Conservation (phyloP, 2,113 vertebrate species). For the Emydocephalus ijimae region DNA sequence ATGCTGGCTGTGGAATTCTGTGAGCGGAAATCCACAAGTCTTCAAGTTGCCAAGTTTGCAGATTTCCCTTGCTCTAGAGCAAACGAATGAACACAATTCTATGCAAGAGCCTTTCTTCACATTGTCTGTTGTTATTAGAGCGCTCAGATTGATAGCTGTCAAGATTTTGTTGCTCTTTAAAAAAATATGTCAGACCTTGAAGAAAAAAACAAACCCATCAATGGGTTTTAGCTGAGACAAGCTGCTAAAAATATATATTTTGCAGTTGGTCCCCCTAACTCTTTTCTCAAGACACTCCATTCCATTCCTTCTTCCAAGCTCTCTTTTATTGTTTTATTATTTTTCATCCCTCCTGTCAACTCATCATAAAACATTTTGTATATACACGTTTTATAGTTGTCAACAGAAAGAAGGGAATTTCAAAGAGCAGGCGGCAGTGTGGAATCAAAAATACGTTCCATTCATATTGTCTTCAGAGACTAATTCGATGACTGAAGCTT, state of each 20-base stretch:
- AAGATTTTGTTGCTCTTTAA: not conserved
- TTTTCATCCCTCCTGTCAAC: not conserved
- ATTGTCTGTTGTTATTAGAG: not conserved
- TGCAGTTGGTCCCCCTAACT: not conserved
- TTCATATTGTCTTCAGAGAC: no score
- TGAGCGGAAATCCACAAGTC: no score
- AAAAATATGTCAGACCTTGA: not conserved
- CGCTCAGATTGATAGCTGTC: not conserved
- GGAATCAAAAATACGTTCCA: no score
- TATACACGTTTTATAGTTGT: no score
- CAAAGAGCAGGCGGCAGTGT: no score
- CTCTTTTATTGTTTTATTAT: not conserved
- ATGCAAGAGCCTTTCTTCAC: not conserved
- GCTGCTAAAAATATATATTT: not conserved
- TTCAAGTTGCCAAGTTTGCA: not conserved
- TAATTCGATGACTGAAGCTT: no score
- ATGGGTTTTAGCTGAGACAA: not conserved
- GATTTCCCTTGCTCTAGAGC: not conserved
- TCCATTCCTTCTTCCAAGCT: not conserved
- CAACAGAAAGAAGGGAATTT: no score
- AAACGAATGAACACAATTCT: not conserved
- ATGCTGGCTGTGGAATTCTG: no score
- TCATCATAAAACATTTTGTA: no score
- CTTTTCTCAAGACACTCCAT: not conserved
- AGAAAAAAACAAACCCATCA: not conserved